phyloP scores from a whole-genome alignment of 2,888 invertebrate genomes.

The Platycnemis pennipes region DNA sequence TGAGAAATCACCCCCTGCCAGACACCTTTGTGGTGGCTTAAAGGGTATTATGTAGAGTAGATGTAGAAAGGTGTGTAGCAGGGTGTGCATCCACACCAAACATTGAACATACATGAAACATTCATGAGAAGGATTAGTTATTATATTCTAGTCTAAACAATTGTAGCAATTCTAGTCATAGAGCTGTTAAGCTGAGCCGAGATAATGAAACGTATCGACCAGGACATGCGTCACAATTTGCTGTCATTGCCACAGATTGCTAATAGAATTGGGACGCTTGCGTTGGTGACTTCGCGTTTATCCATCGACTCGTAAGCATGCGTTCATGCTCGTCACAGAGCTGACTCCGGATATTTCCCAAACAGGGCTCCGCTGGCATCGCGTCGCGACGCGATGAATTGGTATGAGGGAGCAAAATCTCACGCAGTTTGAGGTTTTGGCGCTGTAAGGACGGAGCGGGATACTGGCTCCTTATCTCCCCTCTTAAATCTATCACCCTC shows the following conservation, averaged over 20 bases:
- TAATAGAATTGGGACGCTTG: neutral
- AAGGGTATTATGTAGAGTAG: no score
- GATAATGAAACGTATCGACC: neutral
- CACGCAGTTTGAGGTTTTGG: neutral
- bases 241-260: neutral
- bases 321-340: neutral
- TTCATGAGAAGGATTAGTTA: no score
- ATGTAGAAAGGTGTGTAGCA: no score
- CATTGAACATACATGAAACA: no score
- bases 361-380: no score
- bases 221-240: neutral
- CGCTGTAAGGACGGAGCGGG: neutral
- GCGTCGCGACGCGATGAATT: no score
- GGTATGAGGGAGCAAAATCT: neutral
- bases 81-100: no score
- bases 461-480: neutral
- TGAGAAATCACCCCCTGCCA: no score
- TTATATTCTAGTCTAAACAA: no score
- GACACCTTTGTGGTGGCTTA: no score
- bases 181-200: neutral
- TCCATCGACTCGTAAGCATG: neutral
- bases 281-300: neutral
- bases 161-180: no score
- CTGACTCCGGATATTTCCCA: no score
- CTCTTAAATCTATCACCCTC: slow-evolving; percentile 19